phyloP scores from a whole-genome alignment of 30 jellyfish, hydroid and myxozoan genomes.

The Nemopilema nomurai region DNA sequence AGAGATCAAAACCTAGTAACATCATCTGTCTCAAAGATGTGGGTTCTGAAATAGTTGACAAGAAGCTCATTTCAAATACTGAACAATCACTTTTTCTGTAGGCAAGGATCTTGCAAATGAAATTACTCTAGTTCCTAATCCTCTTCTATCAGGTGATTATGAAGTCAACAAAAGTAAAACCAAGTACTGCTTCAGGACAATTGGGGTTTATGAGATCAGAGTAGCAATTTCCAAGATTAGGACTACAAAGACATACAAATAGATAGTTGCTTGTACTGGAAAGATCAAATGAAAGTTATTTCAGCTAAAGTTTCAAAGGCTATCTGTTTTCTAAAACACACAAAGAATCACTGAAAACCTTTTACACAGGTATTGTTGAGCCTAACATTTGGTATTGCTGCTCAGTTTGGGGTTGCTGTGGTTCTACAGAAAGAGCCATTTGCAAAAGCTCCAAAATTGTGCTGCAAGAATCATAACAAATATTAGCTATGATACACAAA shows the following conservation, averaged over 20 bases:
- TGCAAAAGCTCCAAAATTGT: neutral
- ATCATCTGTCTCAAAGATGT: constrained; percentile 16
- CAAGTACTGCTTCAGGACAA: neutral
- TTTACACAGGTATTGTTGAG: neutral
- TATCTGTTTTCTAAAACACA: too few species aligned
- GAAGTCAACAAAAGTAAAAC: constrained; percentile 1
- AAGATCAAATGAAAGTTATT: too few species aligned
- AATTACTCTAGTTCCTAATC: constrained; percentile 8
- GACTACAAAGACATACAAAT: constrained; percentile 35
- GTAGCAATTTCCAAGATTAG: constrained; percentile 26
- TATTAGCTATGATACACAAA: neutral
- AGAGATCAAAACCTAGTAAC: constrained; percentile 37
- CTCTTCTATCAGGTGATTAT: constrained; percentile 5
- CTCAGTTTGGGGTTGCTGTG: neutral
- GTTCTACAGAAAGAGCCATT: neutral
- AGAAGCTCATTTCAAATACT: neutral
- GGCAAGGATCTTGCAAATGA: constrained; percentile 31
- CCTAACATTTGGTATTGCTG: neutral
- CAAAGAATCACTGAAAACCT: too few species aligned
- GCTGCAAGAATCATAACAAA: neutral
- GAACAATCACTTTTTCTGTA: constrained; percentile 36
- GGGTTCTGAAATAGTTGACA: constrained; percentile 9
- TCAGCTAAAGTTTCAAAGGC: too few species aligned
- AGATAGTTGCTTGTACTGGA: too few species aligned
- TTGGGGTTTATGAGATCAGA: constrained; percentile 12